These are phyloP conservation scores for Euthynnus affinis DNA, from an alignment of 2,797 vertebrate genomes.

Conservation along the genomic window DNA sequence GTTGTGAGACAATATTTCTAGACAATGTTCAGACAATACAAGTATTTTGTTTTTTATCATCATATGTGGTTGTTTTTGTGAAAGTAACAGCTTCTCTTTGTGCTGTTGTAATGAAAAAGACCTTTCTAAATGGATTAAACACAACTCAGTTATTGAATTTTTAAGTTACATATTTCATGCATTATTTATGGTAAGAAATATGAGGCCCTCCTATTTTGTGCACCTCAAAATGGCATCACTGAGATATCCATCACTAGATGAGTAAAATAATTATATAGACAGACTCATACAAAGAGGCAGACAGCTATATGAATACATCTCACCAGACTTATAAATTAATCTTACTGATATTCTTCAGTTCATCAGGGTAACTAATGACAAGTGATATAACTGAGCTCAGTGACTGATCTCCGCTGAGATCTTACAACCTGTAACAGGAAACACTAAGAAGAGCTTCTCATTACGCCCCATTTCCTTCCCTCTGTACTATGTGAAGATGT, in stretches of 20 bases:
- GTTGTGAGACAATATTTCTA: neutral
- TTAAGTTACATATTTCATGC: neutral
- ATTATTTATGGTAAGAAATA: neutral
- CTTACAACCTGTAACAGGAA: conserved; percentile 57
- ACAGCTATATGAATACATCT: conserved; percentile 26
- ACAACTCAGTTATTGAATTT: too few species aligned
- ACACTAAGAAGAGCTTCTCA: conserved; percentile 66
- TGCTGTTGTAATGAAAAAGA: neutral
- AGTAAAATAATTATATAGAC: conserved; percentile 20
- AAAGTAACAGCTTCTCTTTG: too few species aligned
- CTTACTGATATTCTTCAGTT: conserved; percentile 43
- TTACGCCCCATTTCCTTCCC: conserved; percentile 65
- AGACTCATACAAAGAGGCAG: conserved; percentile 18
- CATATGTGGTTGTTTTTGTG: too few species aligned
- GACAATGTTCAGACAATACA: too few species aligned
- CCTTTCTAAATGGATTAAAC: neutral
- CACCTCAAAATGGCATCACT: neutral
- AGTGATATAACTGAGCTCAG: conserved; percentile 48
- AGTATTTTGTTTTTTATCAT: neutral
- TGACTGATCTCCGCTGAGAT: conserved; percentile 70
- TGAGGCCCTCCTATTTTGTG: neutral
- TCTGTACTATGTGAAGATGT: conserved; percentile 49
- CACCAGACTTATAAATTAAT: conserved; percentile 42
- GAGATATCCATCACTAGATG: neutral
- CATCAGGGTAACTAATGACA: conserved; percentile 54